Evolutionary conservation across 2,888 invertebrate species (phyloP).

Genomic region (Plusia festucae): DNA sequence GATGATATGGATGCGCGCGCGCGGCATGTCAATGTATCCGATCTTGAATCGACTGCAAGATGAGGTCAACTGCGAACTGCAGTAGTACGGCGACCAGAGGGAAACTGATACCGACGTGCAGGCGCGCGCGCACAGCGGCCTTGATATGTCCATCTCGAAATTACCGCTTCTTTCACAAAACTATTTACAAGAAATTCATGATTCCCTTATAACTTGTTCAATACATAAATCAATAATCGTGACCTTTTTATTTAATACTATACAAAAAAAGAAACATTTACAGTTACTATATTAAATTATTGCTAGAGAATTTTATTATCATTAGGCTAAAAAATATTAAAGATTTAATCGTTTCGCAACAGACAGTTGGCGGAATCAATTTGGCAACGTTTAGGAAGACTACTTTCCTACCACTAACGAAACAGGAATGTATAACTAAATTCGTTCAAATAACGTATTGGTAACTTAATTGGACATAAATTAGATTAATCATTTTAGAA

Average conservation of each 20-base stretch:
- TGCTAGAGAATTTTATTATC: slow-evolving; percentile 88
- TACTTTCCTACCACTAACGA: slow-evolving; percentile 88
- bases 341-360: slow-evolving; percentile 85
- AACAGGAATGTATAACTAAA: slow-evolving; percentile 88
- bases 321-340: slow-evolving; percentile 83
- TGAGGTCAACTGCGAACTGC: background rate
- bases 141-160: slow-evolving; percentile 76
- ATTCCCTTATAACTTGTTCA: slow-evolving; percentile 69
- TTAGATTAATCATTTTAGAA: slow-evolving; percentile 65
- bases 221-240: slow-evolving; percentile 76
- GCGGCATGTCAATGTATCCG: slow-evolving; percentile 47
- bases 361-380: slow-evolving; percentile 87
- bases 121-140: slow-evolving; percentile 62
- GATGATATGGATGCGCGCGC: slow-evolving; percentile 67
- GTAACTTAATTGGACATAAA: slow-evolving; percentile 86
- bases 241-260: slow-evolving; percentile 80
- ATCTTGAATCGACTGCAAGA: background rate
- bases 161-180: slow-evolving; percentile 62
- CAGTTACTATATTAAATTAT: slow-evolving; percentile 85
- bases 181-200: slow-evolving; percentile 79
- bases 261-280: slow-evolving; percentile 87
- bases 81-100: slow-evolving; percentile 39
- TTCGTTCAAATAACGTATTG: slow-evolving; percentile 87
- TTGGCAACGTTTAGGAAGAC: slow-evolving; percentile 89
- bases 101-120: slow-evolving; percentile 65